phyloP scores from a whole-genome alignment of 2,888 invertebrate genomes.

The Penaeus monodon region DNA sequence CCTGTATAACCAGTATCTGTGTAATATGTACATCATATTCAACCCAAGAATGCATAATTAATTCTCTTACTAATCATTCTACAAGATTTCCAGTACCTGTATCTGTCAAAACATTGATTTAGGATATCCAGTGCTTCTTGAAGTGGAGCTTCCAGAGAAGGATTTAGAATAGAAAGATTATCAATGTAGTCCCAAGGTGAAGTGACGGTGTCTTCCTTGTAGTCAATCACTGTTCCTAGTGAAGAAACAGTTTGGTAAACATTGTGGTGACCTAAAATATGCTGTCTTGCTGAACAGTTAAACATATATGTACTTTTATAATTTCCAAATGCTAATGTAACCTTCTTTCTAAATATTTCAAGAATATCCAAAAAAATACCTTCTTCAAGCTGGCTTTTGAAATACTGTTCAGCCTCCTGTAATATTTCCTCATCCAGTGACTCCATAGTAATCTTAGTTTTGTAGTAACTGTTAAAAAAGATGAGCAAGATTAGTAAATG shows the following conservation, averaged over 20 bases:
- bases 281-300: not conserved
- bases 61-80: too few species aligned
- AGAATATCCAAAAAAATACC: too few species aligned
- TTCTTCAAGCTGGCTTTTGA: slow-evolving; percentile 13
- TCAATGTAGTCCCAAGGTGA: slow-evolving; percentile 41
- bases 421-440: slow-evolving; percentile 68
- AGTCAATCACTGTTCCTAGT: slow-evolving; percentile 40
- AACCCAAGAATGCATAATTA: too few species aligned
- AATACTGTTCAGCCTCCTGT: slow-evolving; percentile 69
- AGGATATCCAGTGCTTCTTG: slow-evolving; percentile 41
- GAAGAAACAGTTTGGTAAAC: too few species aligned
- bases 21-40: too few species aligned
- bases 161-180: slow-evolving; percentile 14
- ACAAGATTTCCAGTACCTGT: slow-evolving; percentile 29
- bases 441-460: slow-evolving; percentile 72
- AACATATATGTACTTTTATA: not conserved
- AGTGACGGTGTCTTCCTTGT: slow-evolving; percentile 44
- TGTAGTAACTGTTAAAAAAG: slow-evolving; percentile 69
- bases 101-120: slow-evolving; percentile 42
- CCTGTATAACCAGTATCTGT: too few species aligned
- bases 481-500: too few species aligned
- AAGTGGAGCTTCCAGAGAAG: slow-evolving; percentile 33
- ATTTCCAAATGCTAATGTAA: too few species aligned
- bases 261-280: too few species aligned
- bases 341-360: too few species aligned